A percentile compares a stretch with the other conserved stretches of the same genome.
These are phyloP conservation scores for Cephonodes hylas DNA, from an alignment of 2,888 invertebrate species.

Conservation along the genomic window DNA sequence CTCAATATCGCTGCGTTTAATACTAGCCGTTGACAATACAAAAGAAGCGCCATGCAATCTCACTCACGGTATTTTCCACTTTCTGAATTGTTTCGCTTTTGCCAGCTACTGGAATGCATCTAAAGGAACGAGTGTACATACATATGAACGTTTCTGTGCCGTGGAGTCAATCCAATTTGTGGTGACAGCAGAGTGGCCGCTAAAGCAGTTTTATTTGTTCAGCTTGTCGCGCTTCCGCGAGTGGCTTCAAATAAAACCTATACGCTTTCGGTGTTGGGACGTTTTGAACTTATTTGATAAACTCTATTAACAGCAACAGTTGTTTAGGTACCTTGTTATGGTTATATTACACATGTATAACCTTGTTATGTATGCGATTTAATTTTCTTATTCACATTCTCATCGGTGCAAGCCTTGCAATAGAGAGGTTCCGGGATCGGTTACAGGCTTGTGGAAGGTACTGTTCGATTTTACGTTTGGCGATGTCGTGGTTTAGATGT, in stretches of 20 bases:
- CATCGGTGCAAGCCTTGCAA: no score
- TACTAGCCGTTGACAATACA: no score
- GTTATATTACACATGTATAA: neutral
- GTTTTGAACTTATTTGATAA: neutral
- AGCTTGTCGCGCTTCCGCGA: constrained; percentile 40
- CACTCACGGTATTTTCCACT: neutral
- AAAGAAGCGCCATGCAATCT: neutral
- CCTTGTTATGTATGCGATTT: no score
- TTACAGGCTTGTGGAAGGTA: no score
- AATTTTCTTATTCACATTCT: no score
- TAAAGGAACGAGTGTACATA: constrained; percentile 21
- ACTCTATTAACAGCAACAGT: neutral
- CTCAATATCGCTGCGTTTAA: no score
- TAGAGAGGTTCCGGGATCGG: no score
- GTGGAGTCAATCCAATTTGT: constrained; percentile 66
- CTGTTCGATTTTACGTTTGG: no score
- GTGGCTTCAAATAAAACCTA: constrained; percentile 38
- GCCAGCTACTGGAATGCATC: neutral
- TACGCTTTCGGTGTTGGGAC: constrained; percentile 9
- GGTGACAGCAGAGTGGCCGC: constrained; percentile 55
- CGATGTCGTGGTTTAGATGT: neutral
- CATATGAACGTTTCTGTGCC: constrained; percentile 49
- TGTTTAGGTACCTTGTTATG: neutral
- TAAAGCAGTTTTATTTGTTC: constrained; percentile 58
- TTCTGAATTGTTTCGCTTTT: neutral